These are phyloP conservation scores for Psittacula cyanocephala DNA, from an alignment of 2,113 vertebrate genomes.

Conservation along the genomic window DNA sequence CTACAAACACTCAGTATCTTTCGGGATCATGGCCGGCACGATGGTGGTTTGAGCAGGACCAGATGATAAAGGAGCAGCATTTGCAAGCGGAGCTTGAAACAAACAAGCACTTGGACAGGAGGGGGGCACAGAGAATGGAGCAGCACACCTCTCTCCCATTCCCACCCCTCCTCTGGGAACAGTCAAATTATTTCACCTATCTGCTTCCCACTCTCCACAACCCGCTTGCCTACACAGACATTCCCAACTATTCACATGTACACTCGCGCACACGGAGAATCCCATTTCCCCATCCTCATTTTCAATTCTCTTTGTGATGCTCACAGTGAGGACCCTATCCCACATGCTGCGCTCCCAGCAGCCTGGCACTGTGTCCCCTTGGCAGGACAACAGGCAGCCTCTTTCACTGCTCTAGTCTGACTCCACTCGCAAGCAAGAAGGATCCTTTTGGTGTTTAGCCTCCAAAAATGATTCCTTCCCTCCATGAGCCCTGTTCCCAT, in stretches of 20 bases:
- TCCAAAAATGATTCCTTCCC: neutral
- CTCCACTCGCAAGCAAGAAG: neutral
- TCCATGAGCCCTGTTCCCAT: neutral
- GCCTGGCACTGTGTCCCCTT: neutral
- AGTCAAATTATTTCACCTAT: neutral
- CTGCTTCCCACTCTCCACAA: neutral
- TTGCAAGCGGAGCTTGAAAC: neutral
- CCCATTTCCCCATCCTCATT: neutral
- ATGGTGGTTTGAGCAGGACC: neutral
- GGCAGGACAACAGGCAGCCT: neutral
- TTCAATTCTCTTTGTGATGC: neutral
- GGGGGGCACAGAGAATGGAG: neutral
- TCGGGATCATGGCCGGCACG: neutral
- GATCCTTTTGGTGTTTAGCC: neutral
- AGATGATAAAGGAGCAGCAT: neutral
- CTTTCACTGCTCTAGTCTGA: neutral
- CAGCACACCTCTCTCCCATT: neutral
- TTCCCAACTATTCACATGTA: neutral
- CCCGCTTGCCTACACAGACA: neutral
- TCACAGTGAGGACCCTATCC: accelerated
- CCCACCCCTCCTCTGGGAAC: neutral
- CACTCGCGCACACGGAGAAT: neutral
- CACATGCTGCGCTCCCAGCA: neutral
- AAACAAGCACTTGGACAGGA: neutral
- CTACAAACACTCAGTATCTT: neutral